Conservation (phyloP, 1,140 invertebrate species). For the Myzus persicae region DNA sequence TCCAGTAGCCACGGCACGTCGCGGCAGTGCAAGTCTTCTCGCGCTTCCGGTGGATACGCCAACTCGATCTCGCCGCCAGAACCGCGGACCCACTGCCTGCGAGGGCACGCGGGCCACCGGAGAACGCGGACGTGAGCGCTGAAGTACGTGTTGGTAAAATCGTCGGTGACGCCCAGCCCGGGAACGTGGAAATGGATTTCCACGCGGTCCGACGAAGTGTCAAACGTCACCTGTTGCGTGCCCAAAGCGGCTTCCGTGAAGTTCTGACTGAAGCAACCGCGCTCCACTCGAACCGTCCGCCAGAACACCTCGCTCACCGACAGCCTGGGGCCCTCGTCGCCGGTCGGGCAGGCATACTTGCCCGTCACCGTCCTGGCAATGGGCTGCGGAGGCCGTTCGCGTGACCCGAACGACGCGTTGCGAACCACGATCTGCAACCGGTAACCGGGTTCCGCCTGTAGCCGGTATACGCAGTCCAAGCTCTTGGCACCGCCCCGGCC, state of each 20-base stretch:
- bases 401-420: conserved; percentile 75
- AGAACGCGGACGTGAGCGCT: conserved; percentile 77
- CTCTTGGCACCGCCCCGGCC: conserved; percentile 79
- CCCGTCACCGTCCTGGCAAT: conserved; percentile 72
- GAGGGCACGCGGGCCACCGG: conserved; percentile 71
- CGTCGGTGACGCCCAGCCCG: conserved; percentile 81
- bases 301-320: conserved; percentile 72
- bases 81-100: conserved; percentile 72
- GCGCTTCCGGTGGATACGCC: conserved; percentile 65
- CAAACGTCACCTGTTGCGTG: conserved; percentile 67
- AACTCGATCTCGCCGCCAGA: conserved; percentile 77
- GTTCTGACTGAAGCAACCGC: conserved; percentile 80
- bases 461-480: conserved; percentile 77
- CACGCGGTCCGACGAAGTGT: conserved; percentile 61
- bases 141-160: conserved; percentile 81
- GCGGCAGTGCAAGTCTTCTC: conserved; percentile 69
- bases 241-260: conserved; percentile 74
- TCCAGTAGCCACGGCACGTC: conserved; percentile 81
- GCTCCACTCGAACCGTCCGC: conserved; percentile 69
- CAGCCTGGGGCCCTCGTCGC: conserved; percentile 65
- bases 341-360: conserved; percentile 37
- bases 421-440: conserved; percentile 72
- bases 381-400: conserved; percentile 66
- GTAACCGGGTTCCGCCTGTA: conserved; percentile 73
- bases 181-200: conserved; percentile 77